phyloP scores from a whole-genome alignment of 2,113 vertebrate species.

The Nicator chloris region DNA sequence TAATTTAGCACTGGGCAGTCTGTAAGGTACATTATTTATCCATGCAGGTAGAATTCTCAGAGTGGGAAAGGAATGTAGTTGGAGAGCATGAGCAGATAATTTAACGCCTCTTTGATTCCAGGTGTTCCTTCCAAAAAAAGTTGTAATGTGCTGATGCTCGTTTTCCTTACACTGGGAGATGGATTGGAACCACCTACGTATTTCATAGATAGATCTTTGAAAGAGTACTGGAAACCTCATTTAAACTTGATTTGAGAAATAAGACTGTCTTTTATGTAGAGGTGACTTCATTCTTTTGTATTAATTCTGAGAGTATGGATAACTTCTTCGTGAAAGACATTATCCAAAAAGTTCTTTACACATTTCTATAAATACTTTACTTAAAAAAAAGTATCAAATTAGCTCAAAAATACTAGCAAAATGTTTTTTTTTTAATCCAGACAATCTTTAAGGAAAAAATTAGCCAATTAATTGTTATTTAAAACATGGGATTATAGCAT shows the following conservation, averaged over 20 bases:
- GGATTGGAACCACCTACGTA: background rate
- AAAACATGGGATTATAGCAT: background rate
- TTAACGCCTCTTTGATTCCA: background rate
- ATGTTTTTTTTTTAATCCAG: background rate
- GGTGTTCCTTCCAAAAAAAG: background rate
- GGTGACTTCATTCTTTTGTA: background rate
- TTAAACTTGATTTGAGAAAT: background rate
- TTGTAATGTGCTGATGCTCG: background rate
- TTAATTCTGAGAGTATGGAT: background rate
- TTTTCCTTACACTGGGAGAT: background rate
- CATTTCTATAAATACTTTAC: background rate
- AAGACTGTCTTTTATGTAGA: background rate
- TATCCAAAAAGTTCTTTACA: background rate
- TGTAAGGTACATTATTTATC: background rate
- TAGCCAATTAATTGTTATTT: background rate
- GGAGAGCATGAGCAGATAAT: background rate
- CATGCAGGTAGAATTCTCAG: background rate
- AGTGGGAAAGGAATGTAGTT: background rate
- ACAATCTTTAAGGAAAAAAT: background rate
- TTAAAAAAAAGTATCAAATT: background rate
- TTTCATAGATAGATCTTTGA: background rate
- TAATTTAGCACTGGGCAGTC: background rate
- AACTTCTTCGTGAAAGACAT: background rate
- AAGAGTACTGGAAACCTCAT: background rate
- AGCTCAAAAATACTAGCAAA: background rate